Evolutionary conservation across 2,113 vertebrate species (phyloP).

Genomic region (Cryptotis parvus): DNA sequence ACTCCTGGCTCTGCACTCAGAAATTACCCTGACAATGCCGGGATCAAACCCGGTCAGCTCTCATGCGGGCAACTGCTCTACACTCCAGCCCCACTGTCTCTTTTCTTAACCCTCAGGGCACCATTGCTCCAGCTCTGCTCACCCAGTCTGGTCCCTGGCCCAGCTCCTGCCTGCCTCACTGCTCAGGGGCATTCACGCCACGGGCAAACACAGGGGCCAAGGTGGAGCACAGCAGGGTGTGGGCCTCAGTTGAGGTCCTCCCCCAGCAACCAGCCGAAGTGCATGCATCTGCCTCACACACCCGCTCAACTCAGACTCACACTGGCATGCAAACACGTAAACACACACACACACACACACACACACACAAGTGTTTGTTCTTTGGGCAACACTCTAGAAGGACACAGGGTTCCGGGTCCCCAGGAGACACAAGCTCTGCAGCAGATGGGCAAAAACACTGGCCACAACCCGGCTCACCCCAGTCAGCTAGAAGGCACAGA

Average conservation of each 20-base stretch:
- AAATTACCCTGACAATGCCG: too few species aligned
- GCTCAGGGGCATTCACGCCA: too few species aligned
- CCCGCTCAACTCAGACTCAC: background rate
- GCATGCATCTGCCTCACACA: accelerated
- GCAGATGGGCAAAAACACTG: background rate
- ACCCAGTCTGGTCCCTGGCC: too few species aligned
- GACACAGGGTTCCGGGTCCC: too few species aligned
- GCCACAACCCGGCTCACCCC: background rate
- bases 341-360: background rate
- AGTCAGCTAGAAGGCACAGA: background rate
- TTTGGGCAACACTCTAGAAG: background rate
- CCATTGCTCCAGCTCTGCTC: too few species aligned
- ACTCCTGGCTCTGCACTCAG: too few species aligned
- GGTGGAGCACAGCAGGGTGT: accelerated
- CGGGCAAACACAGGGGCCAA: accelerated
- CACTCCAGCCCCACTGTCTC: too few species aligned
- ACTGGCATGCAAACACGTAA: background rate
- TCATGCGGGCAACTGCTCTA: too few species aligned
- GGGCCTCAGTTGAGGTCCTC: background rate
- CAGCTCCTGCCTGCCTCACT: too few species aligned
- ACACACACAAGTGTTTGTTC: background rate
- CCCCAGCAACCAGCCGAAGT: background rate
- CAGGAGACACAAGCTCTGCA: background rate
- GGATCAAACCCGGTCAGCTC: too few species aligned
- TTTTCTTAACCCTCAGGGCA: too few species aligned